Conservation (phyloP, 2,797 vertebrate species). For the Lepus oiostolus region DNA sequence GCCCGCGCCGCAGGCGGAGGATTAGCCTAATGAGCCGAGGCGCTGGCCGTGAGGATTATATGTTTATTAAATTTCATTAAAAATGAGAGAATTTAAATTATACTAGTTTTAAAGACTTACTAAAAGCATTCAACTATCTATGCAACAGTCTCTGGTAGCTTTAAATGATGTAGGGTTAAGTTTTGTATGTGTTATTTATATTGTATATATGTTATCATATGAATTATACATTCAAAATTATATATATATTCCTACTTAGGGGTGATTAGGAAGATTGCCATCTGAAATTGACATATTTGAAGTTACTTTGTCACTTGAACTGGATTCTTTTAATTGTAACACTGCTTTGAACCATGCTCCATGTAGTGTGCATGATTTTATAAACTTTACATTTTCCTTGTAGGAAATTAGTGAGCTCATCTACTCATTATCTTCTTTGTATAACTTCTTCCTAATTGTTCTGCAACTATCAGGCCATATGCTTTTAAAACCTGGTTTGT, state of each 20-base stretch:
- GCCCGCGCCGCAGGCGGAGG: too few species aligned
- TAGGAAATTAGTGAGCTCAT: not conserved
- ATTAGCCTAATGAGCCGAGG: too few species aligned
- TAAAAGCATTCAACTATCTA: not conserved
- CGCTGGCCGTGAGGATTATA: not conserved
- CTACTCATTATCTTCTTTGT: not conserved
- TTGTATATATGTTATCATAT: not conserved
- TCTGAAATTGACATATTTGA: conserved; percentile 13
- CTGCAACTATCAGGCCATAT: not conserved
- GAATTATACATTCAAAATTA: not conserved
- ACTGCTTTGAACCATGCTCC: not conserved
- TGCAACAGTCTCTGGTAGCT: not conserved
- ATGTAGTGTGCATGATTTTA: not conserved
- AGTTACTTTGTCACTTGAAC: not conserved
- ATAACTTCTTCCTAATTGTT: not conserved
- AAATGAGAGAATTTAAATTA: not conserved
- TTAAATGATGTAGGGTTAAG: conserved; percentile 7
- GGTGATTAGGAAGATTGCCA: not conserved
- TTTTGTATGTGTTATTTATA: not conserved
- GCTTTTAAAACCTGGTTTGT: not conserved
- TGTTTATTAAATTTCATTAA: not conserved
- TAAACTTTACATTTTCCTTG: not conserved
- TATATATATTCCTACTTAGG: not conserved
- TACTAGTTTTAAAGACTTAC: not conserved
- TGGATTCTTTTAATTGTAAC: not conserved